These are phyloP conservation scores for Eubucco bourcierii DNA, from an alignment of 2,113 vertebrate genomes.

Conservation along the genomic window DNA sequence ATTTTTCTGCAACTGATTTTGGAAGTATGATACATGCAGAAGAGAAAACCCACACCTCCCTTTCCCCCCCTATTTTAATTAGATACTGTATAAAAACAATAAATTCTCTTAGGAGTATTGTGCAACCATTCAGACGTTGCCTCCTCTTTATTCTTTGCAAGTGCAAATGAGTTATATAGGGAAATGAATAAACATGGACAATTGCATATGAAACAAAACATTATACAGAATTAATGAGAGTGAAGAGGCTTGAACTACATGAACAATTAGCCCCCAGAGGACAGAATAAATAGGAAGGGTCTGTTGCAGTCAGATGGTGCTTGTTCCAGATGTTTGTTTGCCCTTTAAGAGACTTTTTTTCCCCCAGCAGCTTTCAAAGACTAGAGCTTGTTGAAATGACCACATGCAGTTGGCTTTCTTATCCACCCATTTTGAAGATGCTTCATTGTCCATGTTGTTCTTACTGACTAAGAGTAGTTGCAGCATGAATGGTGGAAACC, in stretches of 20 bases:
- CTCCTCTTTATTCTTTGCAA: not conserved
- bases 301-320: constrained; percentile 22
- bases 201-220: constrained; percentile 21
- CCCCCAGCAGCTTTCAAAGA: not conserved
- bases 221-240: constrained; percentile 12
- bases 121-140: not conserved
- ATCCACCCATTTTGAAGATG: not conserved
- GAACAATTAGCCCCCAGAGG: constrained; percentile 7
- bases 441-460: not conserved
- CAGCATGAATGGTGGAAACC: not conserved
- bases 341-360: not conserved
- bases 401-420: not conserved
- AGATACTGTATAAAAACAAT: not conserved
- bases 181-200: constrained; percentile 28
- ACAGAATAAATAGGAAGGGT: not conserved
- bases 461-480: not conserved
- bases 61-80: not conserved
- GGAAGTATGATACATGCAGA: not conserved
- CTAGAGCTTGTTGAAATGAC: not conserved
- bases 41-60: not conserved
- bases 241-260: constrained; percentile 25
- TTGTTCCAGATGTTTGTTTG: constrained; percentile 19
- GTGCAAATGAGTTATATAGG: not conserved
- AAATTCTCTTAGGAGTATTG: not conserved
- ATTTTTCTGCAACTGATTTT: not conserved